Percentiles rank a stretch among this genome's conserved stretches.
Conservation (phyloP, 1,140 invertebrate species). For the Dufourea novaeangliae region DNA sequence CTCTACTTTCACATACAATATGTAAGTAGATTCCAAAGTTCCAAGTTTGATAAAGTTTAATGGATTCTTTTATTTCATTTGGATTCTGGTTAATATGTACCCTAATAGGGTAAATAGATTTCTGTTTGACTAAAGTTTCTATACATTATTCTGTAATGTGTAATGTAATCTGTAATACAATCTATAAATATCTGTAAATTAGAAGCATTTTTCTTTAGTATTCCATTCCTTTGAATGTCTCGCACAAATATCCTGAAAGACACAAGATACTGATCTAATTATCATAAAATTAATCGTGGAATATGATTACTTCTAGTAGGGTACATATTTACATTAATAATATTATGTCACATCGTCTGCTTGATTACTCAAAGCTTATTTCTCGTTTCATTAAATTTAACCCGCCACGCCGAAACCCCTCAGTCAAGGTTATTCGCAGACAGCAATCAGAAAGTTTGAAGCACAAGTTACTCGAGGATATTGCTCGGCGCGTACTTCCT, state of each 20-base stretch:
- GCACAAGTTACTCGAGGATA: constrained; percentile 24
- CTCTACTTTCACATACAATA: no score
- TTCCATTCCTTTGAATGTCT: not conserved
- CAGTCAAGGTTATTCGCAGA: constrained; percentile 39
- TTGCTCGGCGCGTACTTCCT: constrained; percentile 6
- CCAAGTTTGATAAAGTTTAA: no score
- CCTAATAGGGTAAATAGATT: no score
- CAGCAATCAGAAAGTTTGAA: constrained; percentile 35
- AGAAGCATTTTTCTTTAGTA: no score
- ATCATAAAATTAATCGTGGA: no score
- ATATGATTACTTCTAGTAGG: constrained; percentile 14
- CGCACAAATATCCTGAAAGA: constrained; percentile 8
- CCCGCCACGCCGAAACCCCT: not conserved
- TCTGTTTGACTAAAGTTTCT: no score
- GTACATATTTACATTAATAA: constrained; percentile 6
- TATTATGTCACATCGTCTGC: not conserved
- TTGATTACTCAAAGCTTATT: constrained; percentile 48
- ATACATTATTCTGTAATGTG: no score
- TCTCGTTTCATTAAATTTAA: constrained; percentile 37
- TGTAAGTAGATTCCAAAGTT: no score
- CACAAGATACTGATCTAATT: constrained; percentile 6
- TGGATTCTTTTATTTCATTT: no score
- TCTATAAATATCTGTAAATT: no score
- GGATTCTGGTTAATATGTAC: no score
- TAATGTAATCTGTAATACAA: no score